Evolutionary conservation across 2,113 vertebrate species (phyloP), one percentile per base, ranked within the genome.

Genomic region (Oriolus oriolus): DNA sequence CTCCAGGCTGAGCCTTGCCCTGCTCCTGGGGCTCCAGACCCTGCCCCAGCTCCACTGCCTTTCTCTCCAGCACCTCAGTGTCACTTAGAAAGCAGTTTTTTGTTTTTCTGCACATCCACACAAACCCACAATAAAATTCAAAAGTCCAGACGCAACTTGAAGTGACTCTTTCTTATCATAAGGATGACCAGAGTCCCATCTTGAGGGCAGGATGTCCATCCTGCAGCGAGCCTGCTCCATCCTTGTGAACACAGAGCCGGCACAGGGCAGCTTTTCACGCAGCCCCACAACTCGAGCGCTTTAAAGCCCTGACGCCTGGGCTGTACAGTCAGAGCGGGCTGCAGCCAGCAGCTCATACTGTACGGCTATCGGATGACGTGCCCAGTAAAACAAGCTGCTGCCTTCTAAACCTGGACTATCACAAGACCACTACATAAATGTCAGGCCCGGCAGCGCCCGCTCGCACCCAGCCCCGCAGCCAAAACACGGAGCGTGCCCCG

Each of bases 401-500:
- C 66, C 76, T 91, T 83, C 97, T 95, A 89, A 92, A 95, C 85
- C 86, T 52, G 92, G 75, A 65, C 2, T 4, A 57, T 89, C 93
- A 92, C 87, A 75, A 94, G 93, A 79, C 89, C 75, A 6, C 65
- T 1, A 31, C 60, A 27, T 17, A 93, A 95, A 94, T 91, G 92
- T 91, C 95, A 95, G 27, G 31, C 49, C 15, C 11, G 1, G 92
- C 68, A 70, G 74, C 2, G 11, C 50, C 69, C 2, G 5, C 69
- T 2, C 54, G 6, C 70, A 28, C 30, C 50, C 69, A 49, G 70
- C 79, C 70, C 87, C 3, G 26, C 56, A 27, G 53, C 74, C 69
- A 8, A 2, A 63, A 26, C 53, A 23, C 47, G 1, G 13, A 2
- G 2, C 1, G 11, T 16, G 74, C 81, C 44, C 3, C 2, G 3